Percentiles rank a stretch among this genome's conserved stretches.
phyloP scores from a whole-genome alignment of 2,113 vertebrate species.

The Actinemys pallida region DNA sequence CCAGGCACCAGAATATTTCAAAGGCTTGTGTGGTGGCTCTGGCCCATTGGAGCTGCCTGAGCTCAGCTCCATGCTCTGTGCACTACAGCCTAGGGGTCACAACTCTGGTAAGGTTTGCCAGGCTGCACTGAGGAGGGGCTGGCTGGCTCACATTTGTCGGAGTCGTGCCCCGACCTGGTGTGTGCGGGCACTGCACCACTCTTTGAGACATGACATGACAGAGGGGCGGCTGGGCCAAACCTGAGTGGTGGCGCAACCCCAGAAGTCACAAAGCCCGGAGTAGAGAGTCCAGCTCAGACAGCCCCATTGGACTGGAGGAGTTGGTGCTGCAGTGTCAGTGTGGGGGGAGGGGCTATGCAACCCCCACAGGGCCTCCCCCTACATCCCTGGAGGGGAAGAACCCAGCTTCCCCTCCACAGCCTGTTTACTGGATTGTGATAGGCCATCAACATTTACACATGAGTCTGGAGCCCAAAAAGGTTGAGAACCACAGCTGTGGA shows the following conservation, averaged over 20 bases:
- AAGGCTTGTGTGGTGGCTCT: too few species aligned
- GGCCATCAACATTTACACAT: background rate
- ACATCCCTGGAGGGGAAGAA: too few species aligned
- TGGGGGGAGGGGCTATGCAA: too few species aligned
- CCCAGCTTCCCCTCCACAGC: background rate
- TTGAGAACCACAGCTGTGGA: background rate
- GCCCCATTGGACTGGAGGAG: background rate
- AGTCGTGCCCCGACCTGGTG: background rate
- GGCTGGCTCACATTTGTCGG: too few species aligned
- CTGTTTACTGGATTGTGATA: background rate
- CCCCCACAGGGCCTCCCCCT: background rate
- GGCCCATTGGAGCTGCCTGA: too few species aligned
- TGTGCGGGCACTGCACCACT: too few species aligned
- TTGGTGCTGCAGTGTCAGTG: background rate
- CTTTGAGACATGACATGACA: background rate
- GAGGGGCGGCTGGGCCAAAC: background rate
- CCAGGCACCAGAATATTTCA: too few species aligned
- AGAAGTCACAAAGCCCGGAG: background rate
- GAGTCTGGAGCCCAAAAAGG: background rate
- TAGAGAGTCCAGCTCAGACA: background rate
- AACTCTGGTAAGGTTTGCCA: background rate
- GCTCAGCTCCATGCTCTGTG: too few species aligned
- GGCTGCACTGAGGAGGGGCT: background rate
- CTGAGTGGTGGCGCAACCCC: background rate
- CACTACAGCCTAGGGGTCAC: background rate